Evolutionary conservation across 2,888 invertebrate species (phyloP), one percentile per base, ranked within the genome.

Genomic region (Ypsolopha sequella): DNA sequence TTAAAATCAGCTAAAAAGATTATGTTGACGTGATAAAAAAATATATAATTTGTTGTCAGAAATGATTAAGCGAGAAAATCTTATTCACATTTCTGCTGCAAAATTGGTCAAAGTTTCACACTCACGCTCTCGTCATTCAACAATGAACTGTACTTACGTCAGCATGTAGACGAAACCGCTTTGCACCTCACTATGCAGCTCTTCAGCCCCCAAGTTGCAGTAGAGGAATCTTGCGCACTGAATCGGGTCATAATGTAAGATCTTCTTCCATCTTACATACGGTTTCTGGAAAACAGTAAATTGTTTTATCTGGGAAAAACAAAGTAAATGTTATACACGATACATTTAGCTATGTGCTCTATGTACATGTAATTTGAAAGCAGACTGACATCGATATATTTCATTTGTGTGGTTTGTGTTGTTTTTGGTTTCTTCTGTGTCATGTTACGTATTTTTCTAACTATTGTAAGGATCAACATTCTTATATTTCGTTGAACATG

Each of bases 251-350:
- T 73, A 68, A 41, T 60, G 64, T 53, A 84, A 63, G 61, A 86
- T 82, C 64, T 72, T 75, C 58, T 70, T 76, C 85, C 85, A 86
- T 62, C 81, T 67, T 24, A 86, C 85, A 54, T 66, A 70, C 7
- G 76, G 72, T 56, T 68, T 76, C 85, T 85, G 66, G 48, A 66
- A 68, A 24, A 24, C 4, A 24, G 24, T 24, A 24, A 24, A 24
- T 24, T 24, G 24, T 24, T 24, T 24, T 24, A 4, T 3, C 4
- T 24, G 11, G 35, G 33, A 33, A 7, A 34, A 46, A 33, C 33
- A 7, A 44, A 44, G n/a, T 10, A 13, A 14, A 14, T 44, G 9
- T 44, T 10, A 45, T 3, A 14, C 13, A 33, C 11, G 24, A 45
- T 6, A 45, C 33, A 36, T 33, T 9, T 6, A 50, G 33, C 38